Percentiles rank a stretch among this genome's conserved stretches.
phyloP scores from a whole-genome alignment of 2,113 vertebrate species.

The Hipposideros armiger region DNA sequence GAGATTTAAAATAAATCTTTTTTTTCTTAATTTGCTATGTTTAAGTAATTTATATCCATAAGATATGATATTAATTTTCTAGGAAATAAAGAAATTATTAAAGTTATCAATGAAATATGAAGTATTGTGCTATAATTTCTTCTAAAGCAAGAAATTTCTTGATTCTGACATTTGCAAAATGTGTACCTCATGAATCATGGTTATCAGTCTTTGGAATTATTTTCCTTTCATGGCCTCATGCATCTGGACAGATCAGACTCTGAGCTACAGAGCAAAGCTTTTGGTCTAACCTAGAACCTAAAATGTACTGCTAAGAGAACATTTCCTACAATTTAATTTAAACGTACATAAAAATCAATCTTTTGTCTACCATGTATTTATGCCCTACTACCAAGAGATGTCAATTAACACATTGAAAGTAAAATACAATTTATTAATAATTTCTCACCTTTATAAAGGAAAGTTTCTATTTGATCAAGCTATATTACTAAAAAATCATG shows the following conservation, averaged over 20 bases:
- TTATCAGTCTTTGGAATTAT: background rate
- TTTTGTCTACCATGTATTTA: background rate
- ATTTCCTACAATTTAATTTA: conserved; percentile 14
- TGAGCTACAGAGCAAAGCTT: background rate
- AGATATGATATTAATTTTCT: conserved; percentile 16
- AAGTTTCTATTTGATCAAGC: conserved; percentile 41
- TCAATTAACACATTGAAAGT: conserved; percentile 18
- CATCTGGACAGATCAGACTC: conserved; percentile 1
- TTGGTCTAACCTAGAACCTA: background rate
- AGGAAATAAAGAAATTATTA: background rate
- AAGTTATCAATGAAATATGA: conserved; percentile 26
- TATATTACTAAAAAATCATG: background rate
- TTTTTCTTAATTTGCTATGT: background rate
- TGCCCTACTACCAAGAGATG: background rate
- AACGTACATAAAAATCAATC: background rate
- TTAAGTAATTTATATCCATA: conserved; percentile 44
- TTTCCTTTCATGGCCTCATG: background rate
- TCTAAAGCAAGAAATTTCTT: conserved; percentile 24
- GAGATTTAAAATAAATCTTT: background rate
- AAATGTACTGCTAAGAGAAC: background rate
- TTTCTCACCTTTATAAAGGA: conserved; percentile 28
- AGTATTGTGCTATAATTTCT: conserved; percentile 27
- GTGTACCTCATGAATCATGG: background rate
- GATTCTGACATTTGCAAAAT: conserved; percentile 23
- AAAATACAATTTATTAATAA: background rate